phyloP scores from a whole-genome alignment of 2,888 invertebrate genomes.

The Troides helena region DNA sequence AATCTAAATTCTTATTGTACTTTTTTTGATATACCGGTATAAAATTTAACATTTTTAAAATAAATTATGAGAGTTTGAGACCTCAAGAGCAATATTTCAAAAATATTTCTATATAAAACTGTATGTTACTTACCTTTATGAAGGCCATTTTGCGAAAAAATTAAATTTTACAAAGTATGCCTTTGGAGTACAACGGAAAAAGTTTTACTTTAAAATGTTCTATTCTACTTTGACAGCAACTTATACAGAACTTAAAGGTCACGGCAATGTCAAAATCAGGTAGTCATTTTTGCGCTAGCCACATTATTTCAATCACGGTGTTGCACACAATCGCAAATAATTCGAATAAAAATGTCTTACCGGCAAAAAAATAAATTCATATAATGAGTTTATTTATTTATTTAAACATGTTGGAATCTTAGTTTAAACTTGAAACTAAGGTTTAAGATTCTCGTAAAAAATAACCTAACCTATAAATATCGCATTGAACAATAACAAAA shows the following conservation, averaged over 20 bases:
- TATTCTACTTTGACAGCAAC: conserved; percentile 55
- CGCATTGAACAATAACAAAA: too few species aligned
- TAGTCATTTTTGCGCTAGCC: conserved; percentile 46
- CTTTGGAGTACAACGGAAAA: background rate
- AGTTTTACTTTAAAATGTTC: conserved; percentile 3
- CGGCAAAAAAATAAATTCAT: too few species aligned
- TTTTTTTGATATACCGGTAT: conserved; percentile 9
- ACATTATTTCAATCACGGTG: conserved; percentile 35
- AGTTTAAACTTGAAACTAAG: background rate
- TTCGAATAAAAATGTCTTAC: background rate
- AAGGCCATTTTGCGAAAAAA: conserved; percentile 46
- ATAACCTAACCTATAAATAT: background rate
- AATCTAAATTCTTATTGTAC: background rate
- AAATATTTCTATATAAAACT: background rate
- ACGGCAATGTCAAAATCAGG: conserved; percentile 62
- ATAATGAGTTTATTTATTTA: background rate
- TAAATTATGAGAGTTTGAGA: background rate
- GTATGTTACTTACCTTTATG: conserved; percentile 41
- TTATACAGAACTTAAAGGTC: conserved; percentile 64
- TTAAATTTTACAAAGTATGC: conserved; percentile 6
- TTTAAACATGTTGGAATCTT: background rate
- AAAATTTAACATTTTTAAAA: background rate
- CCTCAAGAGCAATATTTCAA: background rate
- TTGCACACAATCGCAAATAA: conserved; percentile 25
- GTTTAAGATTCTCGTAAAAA: background rate